Evolutionary conservation across 2,888 invertebrate species (phyloP), one percentile per base, ranked within the genome.

Genomic region (Rutpela maculata): DNA sequence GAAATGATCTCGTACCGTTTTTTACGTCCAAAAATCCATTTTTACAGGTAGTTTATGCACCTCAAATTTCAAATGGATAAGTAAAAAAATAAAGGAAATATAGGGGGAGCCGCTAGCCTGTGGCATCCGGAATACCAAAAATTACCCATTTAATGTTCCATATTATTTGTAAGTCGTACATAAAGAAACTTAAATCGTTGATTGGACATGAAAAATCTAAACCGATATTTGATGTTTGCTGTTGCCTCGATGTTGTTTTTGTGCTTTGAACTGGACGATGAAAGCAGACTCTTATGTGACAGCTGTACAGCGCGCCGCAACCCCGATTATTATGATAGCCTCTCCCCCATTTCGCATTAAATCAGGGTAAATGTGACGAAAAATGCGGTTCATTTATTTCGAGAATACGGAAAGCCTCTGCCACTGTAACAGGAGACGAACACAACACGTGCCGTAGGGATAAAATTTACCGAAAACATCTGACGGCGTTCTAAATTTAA

Each of bases 311-410:
- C 26, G 22, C 43, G 19, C 18, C 12, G 38, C 70, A n/a, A 60
- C 70, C 70, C 70, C 60, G 26, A 10, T 38, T 60, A 38, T 60
- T 70, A 38, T 35, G 38, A 38, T 18, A 7, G 19, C 18, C 38
- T 60, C 60, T 69, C 82, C 82, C 81, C 78, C 76, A 77, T 80
- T 82, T 82, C 80, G 80, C 81, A 80, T 80, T 74, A 80, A 84
- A 83, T 84, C 81, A 81, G 84, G 82, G 84, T 80, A 80, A 84
- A 84, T 83, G 82, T 84, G 82, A 77, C 83, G 82, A 83, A 84
- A 84, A 83, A 80, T 77, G 78, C 77, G 79, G 77, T 71, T 70
- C 82, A 75, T 79, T 81, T 80, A 81, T 81, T 81, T 81, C 79
- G 68, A 77, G 79, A 79, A 78, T 79, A 79, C 78, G 81, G 81